phyloP scores from a whole-genome alignment of 2,888 invertebrate genomes.

The Drosophila niveifrons region DNA sequence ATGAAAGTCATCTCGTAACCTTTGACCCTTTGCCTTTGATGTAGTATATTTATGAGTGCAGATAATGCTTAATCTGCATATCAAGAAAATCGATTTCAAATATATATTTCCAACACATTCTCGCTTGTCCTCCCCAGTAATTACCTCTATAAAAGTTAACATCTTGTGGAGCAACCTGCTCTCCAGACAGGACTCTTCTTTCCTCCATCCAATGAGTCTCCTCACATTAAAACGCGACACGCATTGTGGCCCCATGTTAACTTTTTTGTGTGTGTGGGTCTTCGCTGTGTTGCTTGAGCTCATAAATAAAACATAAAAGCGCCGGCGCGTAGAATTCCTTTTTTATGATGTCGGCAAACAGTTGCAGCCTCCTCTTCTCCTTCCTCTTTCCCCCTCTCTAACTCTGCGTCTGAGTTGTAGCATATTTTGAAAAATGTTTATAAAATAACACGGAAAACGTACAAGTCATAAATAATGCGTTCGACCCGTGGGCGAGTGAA shows the following conservation, averaged over 20 bases:
- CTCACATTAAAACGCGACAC: conserved; percentile 70
- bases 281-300: conserved; percentile 35
- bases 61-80: conserved; percentile 66
- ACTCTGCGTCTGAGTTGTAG: conserved; percentile 33
- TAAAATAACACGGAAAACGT: conserved; percentile 77
- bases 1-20: conserved; percentile 30
- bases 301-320: conserved; percentile 81
- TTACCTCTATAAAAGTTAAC: conserved; percentile 55
- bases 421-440: conserved; percentile 80
- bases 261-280: conserved; percentile 61
- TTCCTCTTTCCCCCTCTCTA: neutral
- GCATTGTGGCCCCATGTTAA: conserved; percentile 61
- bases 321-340: conserved; percentile 64
- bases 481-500: conserved; percentile 31
- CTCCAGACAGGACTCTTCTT: conserved; percentile 8
- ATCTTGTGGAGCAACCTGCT: conserved; percentile 26
- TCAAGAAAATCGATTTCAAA: conserved; percentile 50
- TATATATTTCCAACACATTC: conserved; percentile 28
- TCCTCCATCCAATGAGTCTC: neutral
- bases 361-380: conserved; percentile 53
- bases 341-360: conserved; percentile 72
- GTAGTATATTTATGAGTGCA: conserved; percentile 52
- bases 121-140: conserved; percentile 28
- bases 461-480: conserved; percentile 82
- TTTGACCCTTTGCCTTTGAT: conserved; percentile 60